A percentile compares a stretch with the other conserved stretches of the same genome.
Conservation (phyloP, 2,113 vertebrate species). For the Syrrhaptes paradoxus region DNA sequence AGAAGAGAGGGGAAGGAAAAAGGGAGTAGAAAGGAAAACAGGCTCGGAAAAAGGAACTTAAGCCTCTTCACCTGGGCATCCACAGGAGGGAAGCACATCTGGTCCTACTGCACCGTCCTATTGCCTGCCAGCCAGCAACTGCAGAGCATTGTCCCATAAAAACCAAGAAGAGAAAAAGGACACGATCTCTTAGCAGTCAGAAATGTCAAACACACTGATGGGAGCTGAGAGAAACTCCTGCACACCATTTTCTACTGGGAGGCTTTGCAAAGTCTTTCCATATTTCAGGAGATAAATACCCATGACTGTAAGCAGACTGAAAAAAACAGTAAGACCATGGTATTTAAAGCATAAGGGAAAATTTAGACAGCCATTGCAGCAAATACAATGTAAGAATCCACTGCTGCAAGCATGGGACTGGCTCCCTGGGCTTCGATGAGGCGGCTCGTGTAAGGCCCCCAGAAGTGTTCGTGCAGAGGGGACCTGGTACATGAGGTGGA, state of each 20-base stretch:
- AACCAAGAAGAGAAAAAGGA: background rate
- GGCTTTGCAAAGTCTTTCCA: background rate
- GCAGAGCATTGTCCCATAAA: background rate
- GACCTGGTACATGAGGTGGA: background rate
- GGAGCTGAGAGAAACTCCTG: background rate
- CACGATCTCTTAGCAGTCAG: background rate
- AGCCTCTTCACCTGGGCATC: background rate
- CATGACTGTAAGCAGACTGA: background rate
- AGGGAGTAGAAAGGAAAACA: background rate
- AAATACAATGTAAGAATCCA: background rate
- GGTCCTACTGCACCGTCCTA: background rate
- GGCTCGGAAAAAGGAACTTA: background rate
- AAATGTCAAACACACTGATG: background rate
- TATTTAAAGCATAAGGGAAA: background rate
- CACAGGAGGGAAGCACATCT: background rate
- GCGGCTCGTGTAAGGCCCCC: fast-evolving
- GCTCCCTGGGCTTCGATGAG: background rate
- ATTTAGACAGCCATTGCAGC: background rate
- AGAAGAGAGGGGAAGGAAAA: background rate
- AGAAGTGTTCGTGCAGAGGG: fast-evolving
- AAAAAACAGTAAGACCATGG: background rate
- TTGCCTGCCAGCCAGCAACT: background rate
- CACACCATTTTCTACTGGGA: background rate
- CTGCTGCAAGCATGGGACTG: background rate
- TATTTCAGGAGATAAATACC: background rate